Evolutionary conservation across 2,113 vertebrate species (phyloP), one percentile per base, ranked within the genome.

Genomic region (Egretta garzetta): DNA sequence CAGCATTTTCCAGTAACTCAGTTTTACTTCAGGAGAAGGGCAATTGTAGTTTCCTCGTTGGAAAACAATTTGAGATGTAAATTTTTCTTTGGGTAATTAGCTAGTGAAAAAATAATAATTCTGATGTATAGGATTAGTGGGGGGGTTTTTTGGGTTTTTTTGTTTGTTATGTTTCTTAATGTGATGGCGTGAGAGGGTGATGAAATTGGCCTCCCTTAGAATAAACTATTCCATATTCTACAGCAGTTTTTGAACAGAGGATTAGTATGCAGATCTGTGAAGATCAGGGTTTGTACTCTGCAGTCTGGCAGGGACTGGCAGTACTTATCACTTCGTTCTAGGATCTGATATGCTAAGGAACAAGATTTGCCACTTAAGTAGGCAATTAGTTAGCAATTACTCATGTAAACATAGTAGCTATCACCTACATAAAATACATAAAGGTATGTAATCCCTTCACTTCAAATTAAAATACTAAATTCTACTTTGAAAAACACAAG

Each of bases 401-500:
- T 90, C 83, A 59, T 64, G 80, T 95, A 93, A 93, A 95, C 79
- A 58, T 14, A 45, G 77, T 49, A 73, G 37, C 86, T 86, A 55
- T 89, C 93, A 92, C 63, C 47, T 89, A 39, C 66, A 80, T 0
- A 1, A 73, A 79, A 66, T 73, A 76, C 74, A 66, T 73, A 62
- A 72, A 96, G 66, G 66, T 96, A 68, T 75, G 74, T 82, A 93
- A 94, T 97, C 85, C 88, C 71, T 90, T 92, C 37, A 58, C 6
- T 73, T 68, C 41, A 70, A 70, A 80, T 63, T 50, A 74, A 93
- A 89, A 49, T 75, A 60, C 4, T 77, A 75, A 92, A 5, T 94
- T 93, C 73, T 75, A 1, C 76, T 86, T 79, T 41, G 73, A 62
- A 79, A 91, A 86, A 55, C 53, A 66, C 8, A 53, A 62, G 83